phyloP scores from a whole-genome alignment of 2,797 vertebrate species.

The Meda fulgida region DNA sequence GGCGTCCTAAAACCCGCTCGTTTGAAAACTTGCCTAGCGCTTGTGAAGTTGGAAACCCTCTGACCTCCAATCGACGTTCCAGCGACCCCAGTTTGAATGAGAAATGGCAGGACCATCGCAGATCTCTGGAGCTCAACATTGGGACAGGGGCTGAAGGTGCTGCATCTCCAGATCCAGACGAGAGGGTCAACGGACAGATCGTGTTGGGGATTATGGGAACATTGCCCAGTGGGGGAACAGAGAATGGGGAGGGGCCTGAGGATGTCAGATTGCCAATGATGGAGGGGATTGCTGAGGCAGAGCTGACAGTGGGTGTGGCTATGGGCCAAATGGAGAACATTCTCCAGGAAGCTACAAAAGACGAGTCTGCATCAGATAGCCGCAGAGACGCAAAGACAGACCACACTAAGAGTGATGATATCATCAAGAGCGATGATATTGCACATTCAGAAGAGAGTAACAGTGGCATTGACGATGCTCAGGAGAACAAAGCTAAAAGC shows the following conservation, averaged over 20 bases:
- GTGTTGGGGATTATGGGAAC: conserved; percentile 71
- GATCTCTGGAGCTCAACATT: conserved; percentile 90
- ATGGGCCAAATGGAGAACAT: conserved; percentile 97
- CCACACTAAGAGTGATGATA: conserved; percentile 19
- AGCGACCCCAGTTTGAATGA: conserved; percentile 97
- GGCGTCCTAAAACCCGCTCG: conserved; percentile 94
- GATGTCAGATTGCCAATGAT: conserved; percentile 43
- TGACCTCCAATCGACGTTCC: conserved; percentile 87
- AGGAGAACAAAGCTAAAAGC: conserved; percentile 63
- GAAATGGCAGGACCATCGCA: conserved; percentile 96
- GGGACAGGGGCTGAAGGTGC: conserved; percentile 78
- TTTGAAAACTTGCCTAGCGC: conserved; percentile 94
- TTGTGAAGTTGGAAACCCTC: conserved; percentile 85
- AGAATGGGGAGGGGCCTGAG: conserved; percentile 51
- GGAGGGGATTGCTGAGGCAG: conserved; percentile 71
- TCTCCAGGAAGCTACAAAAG: conserved; percentile 92
- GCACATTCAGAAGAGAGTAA: conserved; percentile 37
- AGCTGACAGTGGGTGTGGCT: conserved; percentile 87
- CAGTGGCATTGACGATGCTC: conserved; percentile 45
- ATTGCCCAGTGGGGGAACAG: conserved; percentile 45
- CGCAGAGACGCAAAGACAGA: conserved; percentile 60
- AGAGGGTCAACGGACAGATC: conserved; percentile 55
- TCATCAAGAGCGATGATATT: conserved; percentile 43
- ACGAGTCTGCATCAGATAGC: conserved; percentile 74
- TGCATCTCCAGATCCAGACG: conserved; percentile 70